phyloP scores from a whole-genome alignment of 2,888 invertebrate genomes.

The Ptilodon capucinus region DNA sequence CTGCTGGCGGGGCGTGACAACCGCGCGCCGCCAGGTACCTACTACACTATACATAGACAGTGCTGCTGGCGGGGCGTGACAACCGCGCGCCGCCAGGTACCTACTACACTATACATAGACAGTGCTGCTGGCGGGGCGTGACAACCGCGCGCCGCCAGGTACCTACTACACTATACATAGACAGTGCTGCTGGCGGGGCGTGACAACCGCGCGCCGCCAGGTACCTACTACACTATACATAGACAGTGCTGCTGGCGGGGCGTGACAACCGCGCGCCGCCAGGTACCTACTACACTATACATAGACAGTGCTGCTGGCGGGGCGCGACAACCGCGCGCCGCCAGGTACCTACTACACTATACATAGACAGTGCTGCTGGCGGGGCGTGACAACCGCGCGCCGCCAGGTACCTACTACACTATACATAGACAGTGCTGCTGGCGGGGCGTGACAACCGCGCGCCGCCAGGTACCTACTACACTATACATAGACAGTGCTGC shows the following conservation, averaged over 20 bases:
- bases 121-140: conserved; percentile 96
- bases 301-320: conserved; percentile 96
- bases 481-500: conserved; percentile 90
- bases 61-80: conserved; percentile 96
- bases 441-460: conserved; percentile 99
- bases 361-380: conserved; percentile 97
- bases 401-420: conserved; percentile 66
- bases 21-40: conserved; percentile 90
- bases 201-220: conserved; percentile 96
- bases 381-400: conserved; percentile 98
- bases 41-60: conserved; percentile 59
- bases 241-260: conserved; percentile 96
- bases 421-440: conserved; percentile 93
- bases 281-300: conserved; percentile 38
- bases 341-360: conserved; percentile 47
- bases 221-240: conserved; percentile 33
- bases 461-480: conserved; percentile 78
- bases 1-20: conserved; percentile 97
- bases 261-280: conserved; percentile 98
- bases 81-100: conserved; percentile 93
- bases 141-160: conserved; percentile 95
- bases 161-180: background rate
- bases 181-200: conserved; percentile 96
- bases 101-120: background rate
- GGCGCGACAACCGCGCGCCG: conserved; percentile 98